Evolutionary conservation across 2,888 invertebrate species (phyloP).

Genomic region (Drosophila anomelani): DNA sequence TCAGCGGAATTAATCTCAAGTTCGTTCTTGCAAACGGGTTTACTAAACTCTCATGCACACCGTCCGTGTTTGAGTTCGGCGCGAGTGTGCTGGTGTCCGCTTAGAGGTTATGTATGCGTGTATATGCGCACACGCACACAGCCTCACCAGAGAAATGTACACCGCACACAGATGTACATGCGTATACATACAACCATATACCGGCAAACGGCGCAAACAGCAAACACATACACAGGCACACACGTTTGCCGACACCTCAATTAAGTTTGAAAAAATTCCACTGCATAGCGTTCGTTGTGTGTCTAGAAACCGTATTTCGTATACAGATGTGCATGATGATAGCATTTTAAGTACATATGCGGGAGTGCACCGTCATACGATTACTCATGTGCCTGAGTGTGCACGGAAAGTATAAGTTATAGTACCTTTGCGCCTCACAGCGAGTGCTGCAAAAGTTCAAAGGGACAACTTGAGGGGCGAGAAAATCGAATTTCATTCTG

Average conservation of each 20-base stretch:
- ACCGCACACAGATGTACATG: slow-evolving; percentile 10
- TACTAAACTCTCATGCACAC: slow-evolving; percentile 52
- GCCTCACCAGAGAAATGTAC: slow-evolving; percentile 15
- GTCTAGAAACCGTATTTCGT: not conserved
- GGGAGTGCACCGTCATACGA: slow-evolving; percentile 22
- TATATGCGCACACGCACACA: slow-evolving; percentile 22
- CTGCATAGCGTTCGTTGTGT: slow-evolving; percentile 1
- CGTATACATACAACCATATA: slow-evolving; percentile 40
- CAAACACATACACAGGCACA: slow-evolving; percentile 8
- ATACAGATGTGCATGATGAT: slow-evolving; percentile 22
- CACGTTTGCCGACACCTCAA: slow-evolving; percentile 35
- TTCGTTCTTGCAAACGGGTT: slow-evolving; percentile 67
- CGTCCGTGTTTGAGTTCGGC: not conserved
- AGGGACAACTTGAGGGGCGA: not conserved
- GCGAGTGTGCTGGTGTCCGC: slow-evolving; percentile 19
- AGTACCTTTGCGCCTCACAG: not conserved
- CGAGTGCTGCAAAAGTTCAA: slow-evolving; percentile 4
- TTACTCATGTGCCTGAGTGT: slow-evolving; percentile 18
- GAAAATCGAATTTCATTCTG: not conserved
- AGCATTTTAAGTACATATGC: slow-evolving; percentile 6
- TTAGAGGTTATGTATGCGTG: slow-evolving; percentile 48
- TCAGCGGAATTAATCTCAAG: slow-evolving; percentile 50
- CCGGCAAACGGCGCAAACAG: slow-evolving; percentile 65
- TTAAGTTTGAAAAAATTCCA: slow-evolving; percentile 36
- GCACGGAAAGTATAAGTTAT: slow-evolving; percentile 2